Evolutionary conservation across 1,140 invertebrate species (phyloP).

Genomic region (Lerema accius): DNA sequence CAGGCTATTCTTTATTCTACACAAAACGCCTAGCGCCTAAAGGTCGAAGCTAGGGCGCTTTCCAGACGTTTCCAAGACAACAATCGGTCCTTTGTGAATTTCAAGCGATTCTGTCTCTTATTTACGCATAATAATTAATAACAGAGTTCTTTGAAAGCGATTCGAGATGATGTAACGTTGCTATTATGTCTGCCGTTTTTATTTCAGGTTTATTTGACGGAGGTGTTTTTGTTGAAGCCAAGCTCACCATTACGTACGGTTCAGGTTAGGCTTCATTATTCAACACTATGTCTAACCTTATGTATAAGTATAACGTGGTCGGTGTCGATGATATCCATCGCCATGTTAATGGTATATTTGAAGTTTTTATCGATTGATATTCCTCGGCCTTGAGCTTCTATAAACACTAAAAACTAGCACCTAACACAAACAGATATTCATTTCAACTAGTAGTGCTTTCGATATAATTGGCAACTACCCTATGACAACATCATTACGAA

Average conservation of each 20-base stretch:
- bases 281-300: background rate
- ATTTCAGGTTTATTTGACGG: constrained; percentile 15
- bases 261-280: background rate
- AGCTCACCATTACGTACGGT: background rate
- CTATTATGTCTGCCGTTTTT: constrained; percentile 18
- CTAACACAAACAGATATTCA: too few relatives aligned
- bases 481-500: too few relatives aligned
- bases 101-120: constrained; percentile 33
- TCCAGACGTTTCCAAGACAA: constrained; percentile 35
- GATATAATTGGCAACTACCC: too few relatives aligned
- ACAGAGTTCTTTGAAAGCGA: constrained; percentile 29
- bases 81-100: constrained; percentile 22
- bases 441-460: too few relatives aligned
- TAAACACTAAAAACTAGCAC: too few relatives aligned
- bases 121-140: constrained; percentile 30
- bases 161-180: constrained; percentile 25
- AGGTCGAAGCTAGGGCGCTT: constrained; percentile 40
- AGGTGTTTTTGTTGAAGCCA: constrained; percentile 8
- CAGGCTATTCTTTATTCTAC: constrained; percentile 41
- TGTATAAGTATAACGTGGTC: background rate
- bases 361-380: too few relatives aligned
- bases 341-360: background rate
- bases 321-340: background rate
- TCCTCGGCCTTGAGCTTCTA: too few relatives aligned
- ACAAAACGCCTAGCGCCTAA: constrained; percentile 32